Conservation (phyloP, 2,888 invertebrate species). For the Sepiola atlantica region DNA sequence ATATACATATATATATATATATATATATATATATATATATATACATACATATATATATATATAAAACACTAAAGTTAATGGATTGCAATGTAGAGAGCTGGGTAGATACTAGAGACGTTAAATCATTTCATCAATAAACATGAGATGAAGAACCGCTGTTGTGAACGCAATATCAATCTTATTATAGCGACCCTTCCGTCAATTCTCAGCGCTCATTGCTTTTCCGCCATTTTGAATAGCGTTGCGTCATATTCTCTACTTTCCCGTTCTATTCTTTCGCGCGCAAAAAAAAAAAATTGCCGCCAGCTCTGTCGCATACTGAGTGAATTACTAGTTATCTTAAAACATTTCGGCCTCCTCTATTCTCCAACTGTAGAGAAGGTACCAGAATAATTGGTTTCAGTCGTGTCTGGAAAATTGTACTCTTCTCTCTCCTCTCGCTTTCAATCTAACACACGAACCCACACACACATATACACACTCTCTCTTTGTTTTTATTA, state of each 20-base stretch:
- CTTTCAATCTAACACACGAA: too few relatives aligned
- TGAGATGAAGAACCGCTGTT: neutral
- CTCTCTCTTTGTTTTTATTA: too few relatives aligned
- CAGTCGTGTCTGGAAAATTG: neutral
- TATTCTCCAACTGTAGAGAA: neutral
- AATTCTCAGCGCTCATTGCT: neutral
- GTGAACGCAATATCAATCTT: neutral
- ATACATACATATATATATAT: too few relatives aligned
- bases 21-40: too few relatives aligned
- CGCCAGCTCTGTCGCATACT: neutral
- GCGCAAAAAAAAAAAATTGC: neutral
- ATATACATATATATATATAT: neutral
- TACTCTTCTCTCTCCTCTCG: neutral
- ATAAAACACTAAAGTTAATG: too few relatives aligned
- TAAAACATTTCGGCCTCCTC: neutral
- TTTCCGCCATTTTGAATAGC: neutral
- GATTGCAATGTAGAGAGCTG: too few relatives aligned
- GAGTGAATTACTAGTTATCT: neutral
- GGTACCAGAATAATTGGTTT: neutral
- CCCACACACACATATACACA: too few relatives aligned
- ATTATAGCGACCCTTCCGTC: neutral
- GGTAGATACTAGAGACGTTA: neutral
- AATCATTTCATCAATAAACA: neutral
- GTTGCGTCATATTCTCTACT: neutral
- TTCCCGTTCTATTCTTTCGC: neutral